Base-by-base conservation (phyloP, 2,797 vertebrate genomes). In the Cheirogaleus major region DNA sequence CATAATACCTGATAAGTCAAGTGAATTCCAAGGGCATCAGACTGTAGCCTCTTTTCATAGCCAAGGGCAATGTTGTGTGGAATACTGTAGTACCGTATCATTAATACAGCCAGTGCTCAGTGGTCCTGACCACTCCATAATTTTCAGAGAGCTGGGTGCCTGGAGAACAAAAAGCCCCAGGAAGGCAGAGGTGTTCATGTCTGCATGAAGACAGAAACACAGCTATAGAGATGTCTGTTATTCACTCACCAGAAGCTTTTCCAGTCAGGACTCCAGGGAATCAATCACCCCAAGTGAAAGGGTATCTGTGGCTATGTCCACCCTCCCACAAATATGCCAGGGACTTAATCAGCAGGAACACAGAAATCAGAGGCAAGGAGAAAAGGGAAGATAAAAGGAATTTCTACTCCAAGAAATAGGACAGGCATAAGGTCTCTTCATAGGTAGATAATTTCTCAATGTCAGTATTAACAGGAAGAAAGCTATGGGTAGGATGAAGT, bases 381-480 rank as follows among this genome's bases (percentile, higher is more conserved):
- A 81, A 32, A 65, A 65, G 32, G 61, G 7, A 63, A 89, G 25
- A 79, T 18, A 72, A 92, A 59, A 82, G 8, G 76, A 57, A 95
- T 82, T 94, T 81, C 63, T 81, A 76, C 25, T 80, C 50, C 63
- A 89, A 41, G 87, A 89, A 79, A 38, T 50, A 95, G 75, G 83
- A 90, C 8, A 69, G 15, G 70, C 38, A 61, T 59, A 32, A 18
- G 73, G 22, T 41, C 12, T 93, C 48, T 69, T 86, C 20, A 30
- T 4, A 65, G 38, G 17, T 25, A 5, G 70, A 35, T 80, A 50
- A 45, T 55, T 82, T 93, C 45, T 95, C 83, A 82, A 7, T 30
- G 32, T 38, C 45, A 30, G 30, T 61, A 15, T 9, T 81, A 25
- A 57, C n/a, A 50, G 69, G 70, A 86, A 90, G 63, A 95, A 92